These are phyloP conservation scores for Mirounga angustirostris DNA, from an alignment of 2,113 vertebrate species.

Conservation along the genomic window DNA sequence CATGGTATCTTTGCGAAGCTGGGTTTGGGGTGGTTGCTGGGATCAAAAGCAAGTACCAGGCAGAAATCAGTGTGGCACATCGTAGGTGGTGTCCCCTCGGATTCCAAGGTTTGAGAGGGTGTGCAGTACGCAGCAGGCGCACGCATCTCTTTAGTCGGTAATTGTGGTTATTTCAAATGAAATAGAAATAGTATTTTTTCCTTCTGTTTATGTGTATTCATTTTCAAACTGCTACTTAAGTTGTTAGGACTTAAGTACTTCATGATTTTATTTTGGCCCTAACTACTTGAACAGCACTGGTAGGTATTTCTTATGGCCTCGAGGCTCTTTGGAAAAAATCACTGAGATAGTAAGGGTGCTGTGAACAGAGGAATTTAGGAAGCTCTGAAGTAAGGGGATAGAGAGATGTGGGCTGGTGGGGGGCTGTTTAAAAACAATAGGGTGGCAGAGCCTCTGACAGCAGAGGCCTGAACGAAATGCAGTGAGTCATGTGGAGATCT, in stretches of 20 bases:
- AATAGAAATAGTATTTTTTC: not conserved
- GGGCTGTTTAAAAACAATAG: not conserved
- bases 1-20: not conserved
- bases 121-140: not conserved
- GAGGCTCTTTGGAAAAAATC: not conserved
- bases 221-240: slow-evolving; percentile 32
- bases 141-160: not conserved
- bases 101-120: not conserved
- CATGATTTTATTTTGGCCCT: slow-evolving; percentile 14
- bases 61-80: not conserved
- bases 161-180: not conserved
- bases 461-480: not conserved
- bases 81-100: not conserved
- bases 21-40: not conserved
- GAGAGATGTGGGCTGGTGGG: not conserved
- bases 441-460: not conserved
- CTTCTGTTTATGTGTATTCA: not conserved
- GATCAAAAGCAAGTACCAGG: not conserved
- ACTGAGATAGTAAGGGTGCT: not conserved
- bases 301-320: not conserved
- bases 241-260: not conserved
- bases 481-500: not conserved
- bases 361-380: not conserved
- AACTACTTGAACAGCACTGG: not conserved
- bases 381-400: not conserved